These are phyloP conservation scores for Tragelaphus scriptus DNA, from an alignment of 2,113 vertebrate genomes.

Conservation along the genomic window DNA sequence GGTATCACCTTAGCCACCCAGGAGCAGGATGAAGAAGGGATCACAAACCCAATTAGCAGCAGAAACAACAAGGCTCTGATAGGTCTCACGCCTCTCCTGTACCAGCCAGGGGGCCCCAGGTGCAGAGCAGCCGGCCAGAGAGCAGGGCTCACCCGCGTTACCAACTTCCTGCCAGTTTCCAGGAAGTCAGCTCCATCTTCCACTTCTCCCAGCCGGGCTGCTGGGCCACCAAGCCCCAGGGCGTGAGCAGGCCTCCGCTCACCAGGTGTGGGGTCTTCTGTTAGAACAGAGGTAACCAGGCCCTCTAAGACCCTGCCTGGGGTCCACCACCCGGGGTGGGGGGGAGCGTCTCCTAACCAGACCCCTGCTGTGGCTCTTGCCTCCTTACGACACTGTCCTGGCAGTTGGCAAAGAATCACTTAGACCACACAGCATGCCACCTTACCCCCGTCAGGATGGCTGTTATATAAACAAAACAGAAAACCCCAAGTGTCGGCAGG, in stretches of 20 bases:
- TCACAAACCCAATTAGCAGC: accelerated
- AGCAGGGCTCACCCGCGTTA: accelerated
- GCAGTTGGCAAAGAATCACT: not conserved
- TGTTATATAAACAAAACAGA: too few species aligned
- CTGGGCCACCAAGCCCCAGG: accelerated
- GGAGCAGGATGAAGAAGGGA: too few species aligned
- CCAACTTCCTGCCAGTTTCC: accelerated
- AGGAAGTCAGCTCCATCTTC: not conserved
- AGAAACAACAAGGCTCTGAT: too few species aligned
- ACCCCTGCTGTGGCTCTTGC: accelerated
- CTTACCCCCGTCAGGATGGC: accelerated
- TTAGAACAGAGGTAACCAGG: accelerated
- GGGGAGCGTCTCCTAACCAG: accelerated
- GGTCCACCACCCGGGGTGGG: not conserved
- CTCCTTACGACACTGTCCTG: accelerated
- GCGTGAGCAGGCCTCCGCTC: not conserved
- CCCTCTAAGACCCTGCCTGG: not conserved
- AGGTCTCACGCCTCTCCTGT: accelerated
- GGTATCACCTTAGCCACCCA: not conserved
- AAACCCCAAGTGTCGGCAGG: accelerated
- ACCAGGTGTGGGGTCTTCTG: accelerated
- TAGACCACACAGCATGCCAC: accelerated
- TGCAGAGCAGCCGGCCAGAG: accelerated
- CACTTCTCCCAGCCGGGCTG: not conserved
- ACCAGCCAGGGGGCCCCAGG: accelerated